A percentile compares a stretch with the other conserved stretches of the same genome.
Evolutionary conservation across 1,140 invertebrate genomes (phyloP).

Genomic region (Bactericera cockerelli): DNA sequence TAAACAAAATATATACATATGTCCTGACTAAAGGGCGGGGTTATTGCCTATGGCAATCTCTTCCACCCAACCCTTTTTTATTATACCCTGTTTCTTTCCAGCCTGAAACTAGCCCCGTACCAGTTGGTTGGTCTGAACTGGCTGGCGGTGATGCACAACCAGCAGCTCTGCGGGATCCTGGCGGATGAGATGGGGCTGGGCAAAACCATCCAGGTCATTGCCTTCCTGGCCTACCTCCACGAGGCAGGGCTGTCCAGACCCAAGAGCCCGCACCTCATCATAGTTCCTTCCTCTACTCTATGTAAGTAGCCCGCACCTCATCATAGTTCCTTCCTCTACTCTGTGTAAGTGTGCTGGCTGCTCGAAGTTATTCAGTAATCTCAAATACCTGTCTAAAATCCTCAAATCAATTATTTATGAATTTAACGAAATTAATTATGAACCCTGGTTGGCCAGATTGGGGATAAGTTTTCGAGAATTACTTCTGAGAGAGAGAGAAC

Average conservation of each 20-base stretch:
- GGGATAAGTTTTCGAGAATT: no score
- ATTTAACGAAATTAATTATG: neutral
- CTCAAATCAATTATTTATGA: neutral
- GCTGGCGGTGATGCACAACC: conserved; percentile 74
- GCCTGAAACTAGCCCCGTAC: conserved; percentile 63
- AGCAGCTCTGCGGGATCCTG: conserved; percentile 84
- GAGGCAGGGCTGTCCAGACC: conserved; percentile 37
- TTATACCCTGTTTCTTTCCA: conserved; percentile 28
- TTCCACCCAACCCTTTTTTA: no score
- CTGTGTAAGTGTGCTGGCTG: conserved; percentile 47
- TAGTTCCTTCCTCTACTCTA: conserved; percentile 82
- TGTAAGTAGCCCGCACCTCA: conserved; percentile 61
- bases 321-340: conserved; percentile 84
- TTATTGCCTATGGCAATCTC: no score
- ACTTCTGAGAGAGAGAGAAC: no score
- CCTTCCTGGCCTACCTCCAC: conserved; percentile 77
- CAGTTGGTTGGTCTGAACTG: conserved; percentile 91
- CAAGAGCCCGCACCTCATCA: conserved; percentile 64
- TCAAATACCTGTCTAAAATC: conserved; percentile 4
- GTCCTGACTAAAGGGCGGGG: no score
- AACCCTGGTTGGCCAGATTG: no score
- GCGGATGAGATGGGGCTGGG: conserved; percentile 84
- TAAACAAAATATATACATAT: no score
- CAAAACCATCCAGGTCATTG: conserved; percentile 80
- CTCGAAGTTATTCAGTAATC: neutral